Evolutionary conservation across 2,113 vertebrate species (phyloP).

Genomic region (Leuciscus idus): DNA sequence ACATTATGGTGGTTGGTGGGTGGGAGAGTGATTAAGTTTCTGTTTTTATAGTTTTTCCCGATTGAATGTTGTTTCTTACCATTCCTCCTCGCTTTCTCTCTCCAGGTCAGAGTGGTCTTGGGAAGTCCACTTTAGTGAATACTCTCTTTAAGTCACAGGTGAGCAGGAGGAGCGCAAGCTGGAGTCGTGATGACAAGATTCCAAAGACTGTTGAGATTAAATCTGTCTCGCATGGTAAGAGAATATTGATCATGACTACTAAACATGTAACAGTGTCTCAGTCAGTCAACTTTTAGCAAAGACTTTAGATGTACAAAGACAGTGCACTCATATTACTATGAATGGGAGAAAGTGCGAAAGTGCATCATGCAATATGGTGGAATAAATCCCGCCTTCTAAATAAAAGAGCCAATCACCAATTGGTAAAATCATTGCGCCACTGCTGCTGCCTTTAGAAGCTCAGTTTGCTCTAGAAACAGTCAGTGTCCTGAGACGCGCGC

Average conservation of each 20-base stretch:
- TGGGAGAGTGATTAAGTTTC: neutral
- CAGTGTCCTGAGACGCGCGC: too few species aligned
- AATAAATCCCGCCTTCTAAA: too few species aligned
- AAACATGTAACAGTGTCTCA: neutral
- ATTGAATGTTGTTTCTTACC: neutral
- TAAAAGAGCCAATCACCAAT: too few species aligned
- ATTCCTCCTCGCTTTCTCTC: neutral
- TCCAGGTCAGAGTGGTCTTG: slow-evolving; percentile 91
- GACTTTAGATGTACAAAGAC: too few species aligned
- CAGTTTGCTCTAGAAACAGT: too few species aligned
- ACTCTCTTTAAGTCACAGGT: slow-evolving; percentile 98
- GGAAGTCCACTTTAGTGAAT: slow-evolving; percentile 93
- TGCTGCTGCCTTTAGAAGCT: too few species aligned
- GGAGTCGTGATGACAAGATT: slow-evolving; percentile 93
- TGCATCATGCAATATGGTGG: too few species aligned
- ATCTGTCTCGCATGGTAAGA: slow-evolving; percentile 91
- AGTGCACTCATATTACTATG: too few species aligned
- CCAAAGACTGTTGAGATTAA: slow-evolving; percentile 96
- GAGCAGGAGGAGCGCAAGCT: slow-evolving; percentile 89
- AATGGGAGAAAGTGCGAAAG: too few species aligned
- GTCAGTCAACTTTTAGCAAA: neutral
- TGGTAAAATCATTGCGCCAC: too few species aligned
- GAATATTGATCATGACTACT: neutral
- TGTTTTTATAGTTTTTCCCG: too few species aligned
- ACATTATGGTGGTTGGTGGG: slow-evolving; percentile 97